A percentile compares a stretch with the other conserved stretches of the same genome.
Evolutionary conservation across 2,888 invertebrate genomes (phyloP).

Genomic region (Ochlodes sylvanus): DNA sequence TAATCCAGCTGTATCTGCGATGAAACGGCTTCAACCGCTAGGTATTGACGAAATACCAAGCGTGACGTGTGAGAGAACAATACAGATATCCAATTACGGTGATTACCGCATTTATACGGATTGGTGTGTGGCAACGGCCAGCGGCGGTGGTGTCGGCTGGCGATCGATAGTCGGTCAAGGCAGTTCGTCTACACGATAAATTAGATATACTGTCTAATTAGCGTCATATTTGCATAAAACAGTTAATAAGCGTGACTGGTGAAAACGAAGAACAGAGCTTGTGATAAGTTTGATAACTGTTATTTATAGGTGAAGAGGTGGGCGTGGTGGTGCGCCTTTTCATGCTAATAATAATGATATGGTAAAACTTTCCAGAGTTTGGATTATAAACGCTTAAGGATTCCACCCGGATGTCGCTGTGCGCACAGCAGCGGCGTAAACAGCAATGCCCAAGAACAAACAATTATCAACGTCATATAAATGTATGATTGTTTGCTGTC

Average conservation of each 20-base stretch:
- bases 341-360: too few relatives aligned
- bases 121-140: conserved; percentile 33
- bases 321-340: too few relatives aligned
- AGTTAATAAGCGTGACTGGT: conserved; percentile 1
- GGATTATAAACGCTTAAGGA: too few relatives aligned
- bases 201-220: conserved; percentile 29
- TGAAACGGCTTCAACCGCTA: too few relatives aligned
- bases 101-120: conserved; percentile 45
- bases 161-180: conserved; percentile 44
- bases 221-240: conserved; percentile 14
- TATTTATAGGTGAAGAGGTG: too few relatives aligned
- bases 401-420: too few relatives aligned
- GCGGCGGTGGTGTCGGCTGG: conserved; percentile 23
- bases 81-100: conserved; percentile 43
- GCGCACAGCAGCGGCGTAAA: too few relatives aligned
- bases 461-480: too few relatives aligned
- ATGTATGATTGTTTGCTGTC: too few relatives aligned
- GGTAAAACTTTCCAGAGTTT: too few relatives aligned
- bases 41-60: conserved; percentile 16
- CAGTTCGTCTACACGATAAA: conserved; percentile 6
- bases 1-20: too few relatives aligned
- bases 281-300: neutral
- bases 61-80: conserved; percentile 18
- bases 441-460: too few relatives aligned
- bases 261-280: neutral